Evolutionary conservation across 2,113 vertebrate genomes (phyloP), one percentile per base, ranked within the genome.

Genomic region (Heterotilapia buettikoferi): DNA sequence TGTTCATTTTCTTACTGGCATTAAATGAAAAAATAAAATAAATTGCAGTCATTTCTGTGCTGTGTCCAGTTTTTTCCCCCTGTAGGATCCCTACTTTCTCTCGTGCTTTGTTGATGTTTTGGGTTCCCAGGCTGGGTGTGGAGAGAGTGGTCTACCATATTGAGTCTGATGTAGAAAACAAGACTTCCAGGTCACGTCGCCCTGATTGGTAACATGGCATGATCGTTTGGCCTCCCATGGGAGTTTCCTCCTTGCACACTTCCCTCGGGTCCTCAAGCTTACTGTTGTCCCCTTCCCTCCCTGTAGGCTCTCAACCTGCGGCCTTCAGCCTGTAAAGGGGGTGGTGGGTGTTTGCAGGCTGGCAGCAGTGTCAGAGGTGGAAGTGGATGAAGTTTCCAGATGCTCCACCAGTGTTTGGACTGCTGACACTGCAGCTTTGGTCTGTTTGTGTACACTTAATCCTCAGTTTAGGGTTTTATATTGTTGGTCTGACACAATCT

Each of bases 331-430:
- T 86, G 90, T 85, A 88, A 38, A 38, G 10, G 33, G 19, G 33
- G 18, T 38, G 61, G 33, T 38, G 61, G 13, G 95, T 52, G 59
- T 29, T 81, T 40, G n/a, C 84, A 92, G 84, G 90, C 80, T 78
- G 78, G 59, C 79, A 61, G 57, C 45, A 38, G 85, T 88, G 88
- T 90, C 83, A 89, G 84, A 82, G 85, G 80, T 87, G 89, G 82
- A 66, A 24, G 87, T 45, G 90, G 94, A 95, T 95, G 92, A 81
- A 88, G 90, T 95, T 96, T 95, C 96, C 95, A 96, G 93, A 96
- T 96, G 96, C 92, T 88, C 66, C 36, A 40, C 83, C 73, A 33
- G 54, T 87, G 80, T 93, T 91, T 90, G 84, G 71, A 79, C 56
- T 89, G 89, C 87, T 88, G 91, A 92, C 89, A 9, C 5, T 12